Evolutionary conservation across 1,140 invertebrate species (phyloP).

Genomic region (Drosophila azteca): DNA sequence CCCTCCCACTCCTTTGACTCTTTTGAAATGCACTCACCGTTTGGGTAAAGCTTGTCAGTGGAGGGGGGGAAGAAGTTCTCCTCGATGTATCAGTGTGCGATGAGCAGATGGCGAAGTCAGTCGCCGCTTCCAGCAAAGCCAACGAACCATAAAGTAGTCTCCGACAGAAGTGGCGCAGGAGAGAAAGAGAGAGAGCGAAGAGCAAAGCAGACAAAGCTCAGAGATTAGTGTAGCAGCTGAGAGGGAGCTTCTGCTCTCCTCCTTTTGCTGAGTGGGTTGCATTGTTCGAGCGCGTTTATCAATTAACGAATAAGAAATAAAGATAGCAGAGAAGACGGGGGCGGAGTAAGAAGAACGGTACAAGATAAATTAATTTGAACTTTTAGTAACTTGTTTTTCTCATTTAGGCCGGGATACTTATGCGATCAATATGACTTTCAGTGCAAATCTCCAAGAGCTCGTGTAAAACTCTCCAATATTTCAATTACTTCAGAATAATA

Average conservation of each 20-base stretch:
- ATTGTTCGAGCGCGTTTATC: constrained; percentile 73
- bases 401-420: too few species aligned
- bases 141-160: constrained; percentile 72
- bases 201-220: constrained; percentile 36
- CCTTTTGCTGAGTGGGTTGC: constrained; percentile 53
- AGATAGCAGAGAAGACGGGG: constrained; percentile 12
- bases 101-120: constrained; percentile 51
- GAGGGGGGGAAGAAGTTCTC: constrained; percentile 28
- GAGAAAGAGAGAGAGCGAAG: background rate
- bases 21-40: background rate
- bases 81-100: constrained; percentile 56
- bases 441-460: background rate
- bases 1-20: constrained; percentile 1
- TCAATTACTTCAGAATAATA: too few species aligned
- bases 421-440: too few species aligned
- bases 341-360: background rate
- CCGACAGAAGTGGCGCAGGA: background rate
- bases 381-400: too few species aligned
- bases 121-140: constrained; percentile 43
- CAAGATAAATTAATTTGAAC: too few species aligned
- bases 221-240: constrained; percentile 56
- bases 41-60: constrained; percentile 11
- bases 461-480: too few species aligned
- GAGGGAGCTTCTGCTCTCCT: constrained; percentile 17
- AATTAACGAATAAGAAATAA: constrained; percentile 60